Evolutionary conservation across 2,797 vertebrate species (phyloP).

Genomic region (Tauraco hartlaubi): DNA sequence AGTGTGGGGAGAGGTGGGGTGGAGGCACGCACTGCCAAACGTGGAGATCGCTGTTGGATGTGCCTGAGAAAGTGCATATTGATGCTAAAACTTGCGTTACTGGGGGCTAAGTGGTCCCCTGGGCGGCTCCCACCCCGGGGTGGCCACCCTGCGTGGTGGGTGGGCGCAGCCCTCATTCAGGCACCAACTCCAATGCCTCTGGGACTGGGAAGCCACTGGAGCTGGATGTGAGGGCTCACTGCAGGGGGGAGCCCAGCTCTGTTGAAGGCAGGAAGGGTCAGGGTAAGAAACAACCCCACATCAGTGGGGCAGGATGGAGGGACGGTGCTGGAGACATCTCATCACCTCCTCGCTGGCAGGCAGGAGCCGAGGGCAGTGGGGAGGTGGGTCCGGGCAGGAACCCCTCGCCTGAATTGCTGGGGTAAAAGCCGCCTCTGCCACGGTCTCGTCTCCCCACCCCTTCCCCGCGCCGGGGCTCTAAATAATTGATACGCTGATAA

Average conservation of each 20-base stretch:
- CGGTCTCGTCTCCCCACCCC: slow-evolving; percentile 38
- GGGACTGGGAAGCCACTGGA: neutral
- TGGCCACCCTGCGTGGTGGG: neutral
- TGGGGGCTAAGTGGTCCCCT: neutral
- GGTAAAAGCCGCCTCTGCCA: neutral
- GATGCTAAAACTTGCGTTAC: neutral
- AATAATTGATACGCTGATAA: slow-evolving; percentile 73
- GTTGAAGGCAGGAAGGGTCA: neutral
- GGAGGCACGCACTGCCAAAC: neutral
- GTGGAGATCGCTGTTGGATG: neutral
- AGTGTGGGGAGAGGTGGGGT: neutral
- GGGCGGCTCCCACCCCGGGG: neutral
- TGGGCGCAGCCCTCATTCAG: accelerated
- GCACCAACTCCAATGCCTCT: accelerated
- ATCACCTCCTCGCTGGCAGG: accelerated
- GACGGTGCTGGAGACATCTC: neutral
- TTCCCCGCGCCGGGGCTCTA: slow-evolving; percentile 27
- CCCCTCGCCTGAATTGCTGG: neutral
- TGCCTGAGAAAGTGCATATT: neutral
- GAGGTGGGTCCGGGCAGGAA: neutral
- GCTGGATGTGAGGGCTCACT: accelerated
- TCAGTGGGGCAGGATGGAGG: neutral
- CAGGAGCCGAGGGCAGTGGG: neutral
- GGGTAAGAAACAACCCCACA: neutral
- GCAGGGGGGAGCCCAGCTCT: neutral